Base-by-base conservation (phyloP, 2,797 vertebrate species). In the Alectoris magna region DNA sequence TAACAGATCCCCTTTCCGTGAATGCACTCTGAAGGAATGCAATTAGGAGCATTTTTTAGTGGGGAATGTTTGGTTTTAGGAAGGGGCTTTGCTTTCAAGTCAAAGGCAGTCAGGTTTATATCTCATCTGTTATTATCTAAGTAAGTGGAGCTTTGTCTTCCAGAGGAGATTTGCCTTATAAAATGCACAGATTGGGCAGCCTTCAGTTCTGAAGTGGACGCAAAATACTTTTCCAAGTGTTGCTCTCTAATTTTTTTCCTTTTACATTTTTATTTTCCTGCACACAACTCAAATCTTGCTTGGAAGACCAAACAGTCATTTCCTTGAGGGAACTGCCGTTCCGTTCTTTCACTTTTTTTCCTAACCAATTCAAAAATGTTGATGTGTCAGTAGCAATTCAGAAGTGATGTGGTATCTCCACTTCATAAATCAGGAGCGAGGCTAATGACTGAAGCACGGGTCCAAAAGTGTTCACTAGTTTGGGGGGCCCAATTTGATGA, bases 21-120 rank as follows among this genome's bases (percentile, higher is more conserved):
- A 81, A 81, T 56, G 67, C 0, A 1, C 59, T 90, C 34, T 34
- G 34, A 34, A 34, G 34, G 34, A 34, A 73, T 86, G 56, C 70
- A 92, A 86, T 90, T 93, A 94, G 46, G 69, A 84, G 3, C 46
- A 51, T 46, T 86, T 96, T 93, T 92, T 87, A 84, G 64, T 63
- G 56, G 8, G 6, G 19, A 84, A 56, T 56, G 36, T 84, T 91
- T 90, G 48, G 64, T 21, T 92, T 94, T 83, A 69, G 38, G 64
- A 82, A 64, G 34, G 23, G 26, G 19, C 43, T 96, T 93, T 78
- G 21, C 89, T 95, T 94, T 94, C 43, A 63, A 86, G 91, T 44
- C 55, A 91, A 90, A 70, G 48, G 51, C 39, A 84, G 39, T 91
- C 62, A 81, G 85, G 84, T 93, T 93, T 86, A 81, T 94, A 48